Evolutionary conservation across 2,888 invertebrate genomes (phyloP).

Genomic region (Pheosia gnoma): DNA sequence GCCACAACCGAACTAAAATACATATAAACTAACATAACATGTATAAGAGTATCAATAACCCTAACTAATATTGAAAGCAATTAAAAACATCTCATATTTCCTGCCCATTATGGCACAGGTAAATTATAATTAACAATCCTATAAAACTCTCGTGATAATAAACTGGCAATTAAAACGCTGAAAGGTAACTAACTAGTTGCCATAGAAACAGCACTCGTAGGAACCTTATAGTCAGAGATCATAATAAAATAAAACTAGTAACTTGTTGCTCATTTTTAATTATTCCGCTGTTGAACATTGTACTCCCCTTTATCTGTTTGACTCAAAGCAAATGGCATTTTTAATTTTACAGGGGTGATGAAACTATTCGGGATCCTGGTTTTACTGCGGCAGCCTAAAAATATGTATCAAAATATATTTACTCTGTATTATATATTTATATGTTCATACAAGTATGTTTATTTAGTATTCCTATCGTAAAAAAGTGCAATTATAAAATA

Average conservation of each 20-base stretch:
- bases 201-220: constrained; percentile 12
- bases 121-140: constrained; percentile 33
- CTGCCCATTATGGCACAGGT: constrained; percentile 17
- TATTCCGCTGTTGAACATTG: neutral
- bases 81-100: constrained; percentile 21
- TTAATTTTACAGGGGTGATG: neutral
- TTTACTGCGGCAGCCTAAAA: too few relatives aligned
- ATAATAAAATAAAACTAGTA: constrained; percentile 13
- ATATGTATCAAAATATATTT: too few relatives aligned
- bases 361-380: too few relatives aligned
- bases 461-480: too few relatives aligned
- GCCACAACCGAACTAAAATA: neutral
- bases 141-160: constrained; percentile 30
- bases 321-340: neutral
- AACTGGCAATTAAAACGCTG: constrained; percentile 18
- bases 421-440: too few relatives aligned
- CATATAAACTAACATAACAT: neutral
- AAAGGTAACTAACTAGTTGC: constrained; percentile 2
- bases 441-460: too few relatives aligned
- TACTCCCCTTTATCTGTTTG: neutral
- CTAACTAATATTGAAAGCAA: constrained; percentile 16
- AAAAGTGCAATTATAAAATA: too few relatives aligned
- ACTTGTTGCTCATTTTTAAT: neutral
- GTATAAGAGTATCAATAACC: constrained; percentile 17
- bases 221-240: constrained; percentile 15